Evolutionary conservation across 1,140 invertebrate genomes (phyloP), one percentile per base, ranked within the genome.

Genomic region (Trachelipus rathkii): DNA sequence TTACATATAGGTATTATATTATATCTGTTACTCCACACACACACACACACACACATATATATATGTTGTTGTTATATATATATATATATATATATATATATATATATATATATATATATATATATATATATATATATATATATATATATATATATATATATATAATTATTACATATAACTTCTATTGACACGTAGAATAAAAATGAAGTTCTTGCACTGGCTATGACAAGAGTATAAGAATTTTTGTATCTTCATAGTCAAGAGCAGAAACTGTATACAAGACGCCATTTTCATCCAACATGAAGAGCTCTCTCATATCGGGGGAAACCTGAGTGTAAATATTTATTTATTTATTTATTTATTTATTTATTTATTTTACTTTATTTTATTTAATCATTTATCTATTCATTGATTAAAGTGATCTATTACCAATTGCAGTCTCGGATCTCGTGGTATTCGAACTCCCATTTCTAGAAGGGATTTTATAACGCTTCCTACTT

Each of bases 201-300:
- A 45, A 78, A 73, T 4, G 76, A 77, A 11, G 79, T 78, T n/a
- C 74, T 70, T 4, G 74, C 71, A 53, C 79, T 80, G 74, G 78
- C 74, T 11, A 80, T 72, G 10, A 77, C 77, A 43, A 80, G 67
- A 0, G 76, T 77, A 72, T 80, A 76, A 11, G 76, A 76, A 44
- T 53, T 33, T 44, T 73, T 73, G n/a, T n/a, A 5, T 24, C 19
- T 69, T 80, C 79, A 67, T 80, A 78, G 50, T 80, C 79, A 10
- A 80, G 77, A 15, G 79, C 74, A 15, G 79, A 73, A 10, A 75
- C 79, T 10, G 79, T 80, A 72, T 80, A 80, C 71, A 80, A 76
- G 2, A 76, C 73, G n/a, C 73, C 76, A 71, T 80, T 76, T 50
- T 78, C 71, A 5, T 71, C 74, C 19, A 80, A 73, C 8, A 73